A percentile compares a stretch with the other conserved stretches of the same genome.
These are phyloP conservation scores for Callithrix jacchus DNA, from an alignment of 2,113 vertebrate species.

Conservation along the genomic window DNA sequence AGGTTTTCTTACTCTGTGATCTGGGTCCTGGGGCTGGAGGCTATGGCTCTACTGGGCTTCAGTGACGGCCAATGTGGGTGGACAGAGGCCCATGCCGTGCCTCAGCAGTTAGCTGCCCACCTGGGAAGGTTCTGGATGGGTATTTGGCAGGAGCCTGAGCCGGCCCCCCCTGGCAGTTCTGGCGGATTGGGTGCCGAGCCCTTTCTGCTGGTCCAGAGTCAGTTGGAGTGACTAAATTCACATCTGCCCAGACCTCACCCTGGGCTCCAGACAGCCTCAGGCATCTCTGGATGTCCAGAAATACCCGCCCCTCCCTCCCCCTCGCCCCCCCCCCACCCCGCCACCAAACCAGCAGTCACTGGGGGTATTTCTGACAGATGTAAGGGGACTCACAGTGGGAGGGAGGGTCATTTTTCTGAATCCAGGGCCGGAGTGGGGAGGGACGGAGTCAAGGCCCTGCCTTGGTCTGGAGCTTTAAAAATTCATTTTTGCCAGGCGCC, in stretches of 20 bases:
- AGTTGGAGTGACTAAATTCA: background rate
- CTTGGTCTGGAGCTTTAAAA: background rate
- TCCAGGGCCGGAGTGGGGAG: no score
- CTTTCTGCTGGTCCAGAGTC: background rate
- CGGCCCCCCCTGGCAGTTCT: background rate
- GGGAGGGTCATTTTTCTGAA: background rate
- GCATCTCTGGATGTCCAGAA: background rate
- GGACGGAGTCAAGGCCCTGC: background rate
- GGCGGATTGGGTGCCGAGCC: rapidly evolving
- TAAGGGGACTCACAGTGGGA: background rate
- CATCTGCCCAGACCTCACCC: background rate
- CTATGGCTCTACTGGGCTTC: background rate
- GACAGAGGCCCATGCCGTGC: background rate
- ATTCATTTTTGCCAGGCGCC: no score
- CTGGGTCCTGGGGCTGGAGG: background rate
- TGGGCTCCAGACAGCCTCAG: background rate
- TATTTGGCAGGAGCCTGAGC: background rate
- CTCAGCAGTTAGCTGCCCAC: background rate
- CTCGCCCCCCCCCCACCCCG: no score
- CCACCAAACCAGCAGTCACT: background rate
- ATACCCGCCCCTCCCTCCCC: background rate
- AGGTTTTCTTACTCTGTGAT: background rate
- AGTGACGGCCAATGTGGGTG: background rate
- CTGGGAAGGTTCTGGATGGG: background rate
- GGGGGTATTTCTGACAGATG: background rate